A percentile compares a stretch with the other conserved stretches of the same genome.
Conservation (phyloP, 2,888 invertebrate genomes). For the Tetanocera ferruginea region DNA sequence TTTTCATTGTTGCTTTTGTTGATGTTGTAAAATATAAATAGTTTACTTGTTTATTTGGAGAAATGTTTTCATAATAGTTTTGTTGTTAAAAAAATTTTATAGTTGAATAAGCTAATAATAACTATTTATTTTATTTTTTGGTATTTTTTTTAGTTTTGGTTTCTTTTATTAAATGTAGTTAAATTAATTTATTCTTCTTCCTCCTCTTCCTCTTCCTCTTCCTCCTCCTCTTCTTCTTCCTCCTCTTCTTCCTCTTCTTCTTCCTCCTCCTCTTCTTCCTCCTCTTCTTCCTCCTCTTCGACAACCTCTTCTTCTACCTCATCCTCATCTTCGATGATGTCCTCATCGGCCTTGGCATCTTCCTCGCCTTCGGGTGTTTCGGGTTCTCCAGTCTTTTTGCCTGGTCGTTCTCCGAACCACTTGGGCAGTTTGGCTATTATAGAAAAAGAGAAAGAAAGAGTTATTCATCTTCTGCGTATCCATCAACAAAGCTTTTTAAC, state of each 20-base stretch:
- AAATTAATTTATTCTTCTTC: constrained; percentile 66
- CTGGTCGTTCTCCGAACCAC: constrained; percentile 96
- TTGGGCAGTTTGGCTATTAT: constrained; percentile 88
- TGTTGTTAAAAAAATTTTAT: constrained; percentile 52
- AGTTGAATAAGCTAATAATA: constrained; percentile 66
- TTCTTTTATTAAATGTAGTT: constrained; percentile 59
- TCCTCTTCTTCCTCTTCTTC: constrained; percentile 71
- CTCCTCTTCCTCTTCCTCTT: constrained; percentile 69
- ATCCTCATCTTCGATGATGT: constrained; percentile 80
- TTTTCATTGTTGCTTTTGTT: constrained; percentile 39
- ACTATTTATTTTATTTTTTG: constrained; percentile 61
- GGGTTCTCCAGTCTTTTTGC: constrained; percentile 90
- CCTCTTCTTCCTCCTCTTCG: constrained; percentile 81
- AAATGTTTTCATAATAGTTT: constrained; percentile 48
- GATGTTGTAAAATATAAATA: constrained; percentile 45
- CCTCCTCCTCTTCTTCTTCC: constrained; percentile 71
- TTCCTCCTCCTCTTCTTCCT: constrained; percentile 76
- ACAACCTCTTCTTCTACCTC: constrained; percentile 84
- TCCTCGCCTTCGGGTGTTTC: constrained; percentile 94
- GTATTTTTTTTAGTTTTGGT: constrained; percentile 59
- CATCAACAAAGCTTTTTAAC: neutral
- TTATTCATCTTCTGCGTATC: neutral
- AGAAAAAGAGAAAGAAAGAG: constrained; percentile 24
- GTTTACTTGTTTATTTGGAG: constrained; percentile 49
- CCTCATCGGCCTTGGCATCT: constrained; percentile 83